A percentile compares a stretch with the other conserved stretches of the same genome.
Evolutionary conservation across 2,888 invertebrate species (phyloP).

Genomic region (Syritta pipiens): DNA sequence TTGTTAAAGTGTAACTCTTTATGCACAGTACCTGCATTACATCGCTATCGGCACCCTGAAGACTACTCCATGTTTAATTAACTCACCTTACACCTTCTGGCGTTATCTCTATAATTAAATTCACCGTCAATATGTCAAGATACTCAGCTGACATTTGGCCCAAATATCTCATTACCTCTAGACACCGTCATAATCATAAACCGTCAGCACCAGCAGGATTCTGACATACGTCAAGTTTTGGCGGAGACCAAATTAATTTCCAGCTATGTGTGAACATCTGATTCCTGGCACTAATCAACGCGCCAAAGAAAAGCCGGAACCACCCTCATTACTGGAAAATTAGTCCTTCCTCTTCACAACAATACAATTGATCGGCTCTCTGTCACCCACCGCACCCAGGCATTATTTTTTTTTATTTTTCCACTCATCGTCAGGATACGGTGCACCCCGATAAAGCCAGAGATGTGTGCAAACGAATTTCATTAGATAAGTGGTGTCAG

Average conservation of each 20-base stretch:
- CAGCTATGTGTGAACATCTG: slow-evolving; percentile 53
- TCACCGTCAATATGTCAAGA: no score
- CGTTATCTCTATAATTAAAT: no score
- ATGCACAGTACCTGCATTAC: no score
- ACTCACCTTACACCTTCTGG: no score
- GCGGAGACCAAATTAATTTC: slow-evolving; percentile 57
- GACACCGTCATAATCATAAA: no score
- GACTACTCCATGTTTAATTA: no score
- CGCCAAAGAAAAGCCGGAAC: slow-evolving; percentile 41
- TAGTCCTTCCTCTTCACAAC: slow-evolving; percentile 71
- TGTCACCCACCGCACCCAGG: slow-evolving; percentile 46
- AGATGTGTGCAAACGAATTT: slow-evolving; percentile 51
- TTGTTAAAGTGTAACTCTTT: no score
- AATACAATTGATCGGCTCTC: slow-evolving; percentile 26
- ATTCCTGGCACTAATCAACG: slow-evolving; percentile 47
- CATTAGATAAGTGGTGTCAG: slow-evolving; percentile 57
- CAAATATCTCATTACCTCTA: no score
- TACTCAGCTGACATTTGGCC: no score
- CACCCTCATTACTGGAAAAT: slow-evolving; percentile 77
- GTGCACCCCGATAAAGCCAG: slow-evolving; percentile 36
- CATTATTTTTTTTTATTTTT: slow-evolving; percentile 45
- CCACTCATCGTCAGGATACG: slow-evolving; percentile 43
- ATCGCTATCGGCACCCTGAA: no score
- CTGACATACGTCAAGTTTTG: slow-evolving; percentile 65
- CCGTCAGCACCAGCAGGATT: no score